Evolutionary conservation across 2,888 invertebrate species (phyloP).

Genomic region (Epiblema foenella): DNA sequence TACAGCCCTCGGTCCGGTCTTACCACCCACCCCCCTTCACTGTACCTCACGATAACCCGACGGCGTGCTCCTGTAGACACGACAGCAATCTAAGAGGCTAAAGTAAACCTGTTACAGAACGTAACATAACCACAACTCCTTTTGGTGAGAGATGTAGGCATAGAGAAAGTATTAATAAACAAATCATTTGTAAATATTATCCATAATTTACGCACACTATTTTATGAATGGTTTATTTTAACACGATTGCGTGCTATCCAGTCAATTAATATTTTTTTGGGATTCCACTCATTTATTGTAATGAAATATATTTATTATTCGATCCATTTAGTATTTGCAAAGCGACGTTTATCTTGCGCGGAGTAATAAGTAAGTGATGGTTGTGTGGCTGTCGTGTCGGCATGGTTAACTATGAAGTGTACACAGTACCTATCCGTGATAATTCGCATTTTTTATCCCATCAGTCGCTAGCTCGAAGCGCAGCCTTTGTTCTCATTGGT

Average conservation of each 20-base stretch:
- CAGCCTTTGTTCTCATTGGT: slow-evolving; percentile 48
- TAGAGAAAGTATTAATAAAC: slow-evolving; percentile 9
- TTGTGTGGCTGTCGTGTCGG: slow-evolving; percentile 56
- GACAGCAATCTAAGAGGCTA: slow-evolving; percentile 29
- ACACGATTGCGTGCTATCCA: slow-evolving; percentile 52
- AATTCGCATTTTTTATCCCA: slow-evolving; percentile 45
- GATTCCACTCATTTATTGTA: slow-evolving; percentile 21
- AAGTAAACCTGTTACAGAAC: slow-evolving; percentile 20
- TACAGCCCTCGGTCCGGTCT: slow-evolving; percentile 53
- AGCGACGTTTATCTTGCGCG: slow-evolving; percentile 20
- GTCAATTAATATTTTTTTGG: slow-evolving; percentile 37
- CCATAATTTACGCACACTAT: slow-evolving; percentile 27
- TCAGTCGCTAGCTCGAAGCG: slow-evolving; percentile 45
- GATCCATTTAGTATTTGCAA: slow-evolving; percentile 19
- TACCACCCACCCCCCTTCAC: slow-evolving; percentile 52
- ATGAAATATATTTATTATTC: slow-evolving; percentile 18
- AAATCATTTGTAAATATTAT: slow-evolving; percentile 40
- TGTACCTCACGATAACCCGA: slow-evolving; percentile 65
- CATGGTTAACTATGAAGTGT: slow-evolving; percentile 48
- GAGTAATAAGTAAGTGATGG: slow-evolving; percentile 35
- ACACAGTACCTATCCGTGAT: slow-evolving; percentile 37
- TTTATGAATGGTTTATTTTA: slow-evolving; percentile 41
- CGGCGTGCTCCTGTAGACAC: slow-evolving; percentile 54
- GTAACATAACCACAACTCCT: slow-evolving; percentile 6
- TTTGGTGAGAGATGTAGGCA: slow-evolving; percentile 21